Evolutionary conservation across 2,113 vertebrate genomes (phyloP).

Genomic region (Laterallus jamaicensis): DNA sequence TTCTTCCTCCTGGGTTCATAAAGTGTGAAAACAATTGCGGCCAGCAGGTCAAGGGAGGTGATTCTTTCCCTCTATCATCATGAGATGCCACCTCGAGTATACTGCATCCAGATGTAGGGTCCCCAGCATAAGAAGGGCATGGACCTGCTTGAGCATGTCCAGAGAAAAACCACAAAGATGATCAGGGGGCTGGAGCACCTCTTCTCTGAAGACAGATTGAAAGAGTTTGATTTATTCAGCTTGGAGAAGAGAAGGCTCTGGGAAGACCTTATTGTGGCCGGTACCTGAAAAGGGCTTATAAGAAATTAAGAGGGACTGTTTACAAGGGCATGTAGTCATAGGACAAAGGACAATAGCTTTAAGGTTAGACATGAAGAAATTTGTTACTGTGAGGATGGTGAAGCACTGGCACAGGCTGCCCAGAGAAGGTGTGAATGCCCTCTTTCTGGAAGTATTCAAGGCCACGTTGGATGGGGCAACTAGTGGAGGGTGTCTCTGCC

Average conservation of each 20-base stretch:
- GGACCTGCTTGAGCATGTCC: accelerated
- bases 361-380: not conserved
- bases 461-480: not conserved
- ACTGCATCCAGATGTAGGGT: not conserved
- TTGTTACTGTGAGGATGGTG: not conserved
- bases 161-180: not conserved
- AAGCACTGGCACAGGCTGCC: not conserved
- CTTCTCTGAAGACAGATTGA: not conserved
- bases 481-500: not conserved
- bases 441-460: not conserved
- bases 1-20: not conserved
- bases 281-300: not conserved
- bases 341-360: not conserved
- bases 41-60: accelerated
- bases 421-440: accelerated
- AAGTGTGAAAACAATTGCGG: accelerated
- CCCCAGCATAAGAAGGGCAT: accelerated
- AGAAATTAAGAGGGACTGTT: not conserved
- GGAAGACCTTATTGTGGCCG: not conserved
- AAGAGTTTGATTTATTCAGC: not conserved
- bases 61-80: accelerated
- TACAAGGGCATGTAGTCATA: not conserved
- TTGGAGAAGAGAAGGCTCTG: not conserved
- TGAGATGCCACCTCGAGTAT: not conserved
- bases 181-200: accelerated